These are phyloP conservation scores for Myopa testacea DNA, from an alignment of 2,888 invertebrate genomes.

Conservation along the genomic window DNA sequence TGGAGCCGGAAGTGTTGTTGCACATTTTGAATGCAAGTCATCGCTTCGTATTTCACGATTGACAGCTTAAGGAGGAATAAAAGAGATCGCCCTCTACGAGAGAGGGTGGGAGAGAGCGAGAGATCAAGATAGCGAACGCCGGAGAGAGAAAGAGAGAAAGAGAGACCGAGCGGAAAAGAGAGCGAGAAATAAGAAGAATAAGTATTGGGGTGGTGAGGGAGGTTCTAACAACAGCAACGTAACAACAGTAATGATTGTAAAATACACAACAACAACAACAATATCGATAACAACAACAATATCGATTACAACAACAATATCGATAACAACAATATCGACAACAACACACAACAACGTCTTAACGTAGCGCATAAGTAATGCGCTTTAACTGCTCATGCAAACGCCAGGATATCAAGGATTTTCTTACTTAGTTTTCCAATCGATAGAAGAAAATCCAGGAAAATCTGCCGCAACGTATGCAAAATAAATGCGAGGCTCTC, in stretches of 20 bases:
- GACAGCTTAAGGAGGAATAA: constrained; percentile 7
- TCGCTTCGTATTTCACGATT: constrained; percentile 19
- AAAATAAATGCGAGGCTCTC: not conserved
- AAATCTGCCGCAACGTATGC: not conserved
- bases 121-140: not conserved
- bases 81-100: not conserved
- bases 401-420: not conserved
- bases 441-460: not conserved
- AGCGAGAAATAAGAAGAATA: no score
- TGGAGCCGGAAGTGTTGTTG: constrained; percentile 18
- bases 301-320: no score
- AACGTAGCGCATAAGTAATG: not conserved
- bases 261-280: not conserved
- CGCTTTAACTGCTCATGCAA: not conserved
- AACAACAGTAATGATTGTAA: not conserved
- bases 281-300: no score
- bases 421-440: constrained; percentile 3
- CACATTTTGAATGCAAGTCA: constrained; percentile 27
- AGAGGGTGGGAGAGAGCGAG: no score
- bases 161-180: no score
- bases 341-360: no score
- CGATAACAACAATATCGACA: no score
- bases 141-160: no score
- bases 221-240: no score
- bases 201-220: no score